Evolutionary conservation across 2,888 invertebrate genomes (phyloP).

Genomic region (Spodoptera picta): DNA sequence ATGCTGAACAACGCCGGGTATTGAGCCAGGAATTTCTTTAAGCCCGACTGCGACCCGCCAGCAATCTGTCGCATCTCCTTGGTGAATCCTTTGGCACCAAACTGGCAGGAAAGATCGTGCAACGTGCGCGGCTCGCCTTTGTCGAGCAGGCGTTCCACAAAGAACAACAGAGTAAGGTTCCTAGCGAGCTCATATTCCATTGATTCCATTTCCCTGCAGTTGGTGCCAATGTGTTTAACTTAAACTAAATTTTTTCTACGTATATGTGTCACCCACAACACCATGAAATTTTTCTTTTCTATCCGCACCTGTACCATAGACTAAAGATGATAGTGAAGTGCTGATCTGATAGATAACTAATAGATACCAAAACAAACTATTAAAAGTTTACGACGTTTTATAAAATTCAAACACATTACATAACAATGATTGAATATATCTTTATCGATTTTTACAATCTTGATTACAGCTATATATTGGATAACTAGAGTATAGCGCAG

Average conservation of each 20-base stretch:
- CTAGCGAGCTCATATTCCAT: slow-evolving; percentile 97
- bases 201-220: slow-evolving; percentile 93
- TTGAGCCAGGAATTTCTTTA: slow-evolving; percentile 98
- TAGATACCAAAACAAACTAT: slow-evolving; percentile 42
- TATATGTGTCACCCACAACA: slow-evolving; percentile 89
- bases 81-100: slow-evolving; percentile 99
- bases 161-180: slow-evolving; percentile 98
- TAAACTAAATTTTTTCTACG: slow-evolving; percentile 87
- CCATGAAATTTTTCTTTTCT: slow-evolving; percentile 86
- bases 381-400: slow-evolving; percentile 28
- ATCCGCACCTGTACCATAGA: slow-evolving; percentile 77
- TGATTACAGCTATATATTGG: background rate
- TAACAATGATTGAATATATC: slow-evolving; percentile 2
- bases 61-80: slow-evolving; percentile 99
- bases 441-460: slow-evolving; percentile 8
- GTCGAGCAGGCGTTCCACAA: slow-evolving; percentile 99
- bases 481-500: too few species aligned
- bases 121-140: slow-evolving; percentile 98
- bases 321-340: slow-evolving; percentile 72
- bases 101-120: slow-evolving; percentile 99
- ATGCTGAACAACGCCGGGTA: slow-evolving; percentile 98
- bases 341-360: slow-evolving; percentile 10
- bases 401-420: slow-evolving; percentile 20
- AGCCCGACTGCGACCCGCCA: slow-evolving; percentile 98
- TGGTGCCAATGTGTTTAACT: slow-evolving; percentile 86